phyloP scores from a whole-genome alignment of 2,797 vertebrate species.

The Gallirallus australis region DNA sequence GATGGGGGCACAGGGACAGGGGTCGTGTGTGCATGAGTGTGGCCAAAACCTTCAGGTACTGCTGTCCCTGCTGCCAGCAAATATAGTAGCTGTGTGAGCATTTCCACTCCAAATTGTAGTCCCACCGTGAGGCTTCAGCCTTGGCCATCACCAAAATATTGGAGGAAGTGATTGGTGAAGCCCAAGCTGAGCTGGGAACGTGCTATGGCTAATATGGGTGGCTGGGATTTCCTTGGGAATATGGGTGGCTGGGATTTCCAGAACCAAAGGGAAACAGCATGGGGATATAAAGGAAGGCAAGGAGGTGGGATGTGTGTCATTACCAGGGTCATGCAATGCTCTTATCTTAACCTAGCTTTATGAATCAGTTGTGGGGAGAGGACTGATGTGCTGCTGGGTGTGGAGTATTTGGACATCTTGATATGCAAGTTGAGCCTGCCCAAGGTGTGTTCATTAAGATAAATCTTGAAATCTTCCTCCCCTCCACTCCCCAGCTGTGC shows the following conservation, averaged over 20 bases:
- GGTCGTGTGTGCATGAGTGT: accelerated
- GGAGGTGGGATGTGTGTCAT: neutral
- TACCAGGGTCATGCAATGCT: accelerated
- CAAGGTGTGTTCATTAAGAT: neutral
- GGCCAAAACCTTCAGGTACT: neutral
- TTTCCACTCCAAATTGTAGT: neutral
- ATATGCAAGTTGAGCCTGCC: accelerated
- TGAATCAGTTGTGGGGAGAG: neutral
- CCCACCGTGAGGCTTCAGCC: neutral
- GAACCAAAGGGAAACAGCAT: accelerated
- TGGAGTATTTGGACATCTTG: neutral
- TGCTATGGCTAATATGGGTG: accelerated
- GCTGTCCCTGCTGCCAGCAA: neutral
- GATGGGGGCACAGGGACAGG: neutral
- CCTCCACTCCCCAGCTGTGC: neutral
- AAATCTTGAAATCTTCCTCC: neutral
- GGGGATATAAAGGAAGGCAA: neutral
- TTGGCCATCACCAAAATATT: neutral
- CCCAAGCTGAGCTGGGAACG: neutral
- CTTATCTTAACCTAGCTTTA: accelerated
- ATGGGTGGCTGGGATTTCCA: neutral
- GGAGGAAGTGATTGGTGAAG: neutral
- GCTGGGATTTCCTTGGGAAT: neutral
- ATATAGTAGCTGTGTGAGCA: neutral
- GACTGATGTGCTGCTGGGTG: neutral